A percentile compares a stretch with the other conserved stretches of the same genome.
These are phyloP conservation scores for Lasioglossum oenotherae DNA, from an alignment of 2,888 invertebrate species.

Conservation along the genomic window DNA sequence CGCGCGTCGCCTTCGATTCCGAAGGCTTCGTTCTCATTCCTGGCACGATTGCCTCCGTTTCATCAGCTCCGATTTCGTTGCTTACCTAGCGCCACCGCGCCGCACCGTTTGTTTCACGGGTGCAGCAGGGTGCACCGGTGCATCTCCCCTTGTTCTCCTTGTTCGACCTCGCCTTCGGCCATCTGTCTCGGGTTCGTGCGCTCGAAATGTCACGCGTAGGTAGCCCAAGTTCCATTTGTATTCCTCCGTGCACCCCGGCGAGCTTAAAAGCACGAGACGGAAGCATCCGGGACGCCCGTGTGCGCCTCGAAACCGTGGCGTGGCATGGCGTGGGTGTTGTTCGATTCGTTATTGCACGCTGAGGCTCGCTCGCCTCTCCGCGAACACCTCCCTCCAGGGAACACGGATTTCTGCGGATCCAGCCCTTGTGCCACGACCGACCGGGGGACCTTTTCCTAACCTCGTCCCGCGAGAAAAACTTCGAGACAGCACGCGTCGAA, in stretches of 20 bases:
- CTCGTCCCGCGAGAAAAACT: neutral
- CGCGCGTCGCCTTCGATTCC: neutral
- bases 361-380: too few species aligned
- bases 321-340: constrained; percentile 1
- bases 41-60: constrained; percentile 56
- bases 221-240: constrained; percentile 51
- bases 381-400: neutral
- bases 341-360: constrained; percentile 17
- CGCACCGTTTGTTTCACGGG: constrained; percentile 17
- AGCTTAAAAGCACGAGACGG: constrained; percentile 44
- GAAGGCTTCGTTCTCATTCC: constrained; percentile 53
- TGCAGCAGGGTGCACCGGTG: neutral
- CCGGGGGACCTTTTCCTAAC: neutral
- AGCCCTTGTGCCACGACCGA: neutral
- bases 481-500: neutral
- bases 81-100: neutral
- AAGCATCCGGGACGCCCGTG: neutral
- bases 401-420: neutral
- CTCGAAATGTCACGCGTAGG: constrained; percentile 58
- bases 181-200: neutral
- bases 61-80: constrained; percentile 54
- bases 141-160: neutral
- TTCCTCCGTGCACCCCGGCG: constrained; percentile 48
- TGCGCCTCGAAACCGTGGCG: neutral
- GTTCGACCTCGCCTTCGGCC: neutral